phyloP scores from a whole-genome alignment of 2,888 invertebrate species.

The Selenia dentaria region DNA sequence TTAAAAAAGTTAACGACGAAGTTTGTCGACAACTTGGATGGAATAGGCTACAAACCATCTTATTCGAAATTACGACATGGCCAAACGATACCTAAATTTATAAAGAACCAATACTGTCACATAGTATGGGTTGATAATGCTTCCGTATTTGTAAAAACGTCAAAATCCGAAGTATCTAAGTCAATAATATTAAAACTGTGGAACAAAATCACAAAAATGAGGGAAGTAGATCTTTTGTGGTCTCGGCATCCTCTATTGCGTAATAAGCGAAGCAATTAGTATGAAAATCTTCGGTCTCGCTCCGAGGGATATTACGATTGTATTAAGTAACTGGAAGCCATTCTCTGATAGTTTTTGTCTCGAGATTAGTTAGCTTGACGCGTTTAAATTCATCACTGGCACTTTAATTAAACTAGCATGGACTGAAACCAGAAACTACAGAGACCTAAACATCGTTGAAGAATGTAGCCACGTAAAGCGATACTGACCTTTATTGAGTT shows the following conservation, averaged over 20 bases:
- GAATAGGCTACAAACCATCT: too few relatives aligned
- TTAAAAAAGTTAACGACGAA: background rate
- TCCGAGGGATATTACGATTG: constrained; percentile 44
- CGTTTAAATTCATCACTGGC: constrained; percentile 8
- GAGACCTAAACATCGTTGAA: too few relatives aligned
- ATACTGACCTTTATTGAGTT: too few relatives aligned
- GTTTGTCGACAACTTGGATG: constrained; percentile 16
- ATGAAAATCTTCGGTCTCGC: constrained; percentile 64
- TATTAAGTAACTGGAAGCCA: constrained; percentile 35
- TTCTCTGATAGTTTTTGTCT: constrained; percentile 29
- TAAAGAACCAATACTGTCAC: too few relatives aligned
- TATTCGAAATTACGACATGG: too few relatives aligned
- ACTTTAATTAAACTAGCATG: background rate
- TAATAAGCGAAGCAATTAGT: constrained; percentile 60
- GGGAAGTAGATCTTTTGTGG: constrained; percentile 43
- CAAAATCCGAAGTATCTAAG: constrained; percentile 38
- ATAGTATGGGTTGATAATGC: too few relatives aligned
- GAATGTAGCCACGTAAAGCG: too few relatives aligned
- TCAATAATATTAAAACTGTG: constrained; percentile 36
- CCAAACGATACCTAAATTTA: too few relatives aligned
- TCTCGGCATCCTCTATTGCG: constrained; percentile 52
- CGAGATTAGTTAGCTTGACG: constrained; percentile 14
- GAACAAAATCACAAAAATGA: constrained; percentile 33
- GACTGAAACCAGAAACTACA: too few relatives aligned
- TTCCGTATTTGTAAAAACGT: too few relatives aligned